Evolutionary conservation across 2,113 vertebrate genomes (phyloP), one percentile per base, ranked within the genome.

Genomic region (Toxotes jaculatrix): DNA sequence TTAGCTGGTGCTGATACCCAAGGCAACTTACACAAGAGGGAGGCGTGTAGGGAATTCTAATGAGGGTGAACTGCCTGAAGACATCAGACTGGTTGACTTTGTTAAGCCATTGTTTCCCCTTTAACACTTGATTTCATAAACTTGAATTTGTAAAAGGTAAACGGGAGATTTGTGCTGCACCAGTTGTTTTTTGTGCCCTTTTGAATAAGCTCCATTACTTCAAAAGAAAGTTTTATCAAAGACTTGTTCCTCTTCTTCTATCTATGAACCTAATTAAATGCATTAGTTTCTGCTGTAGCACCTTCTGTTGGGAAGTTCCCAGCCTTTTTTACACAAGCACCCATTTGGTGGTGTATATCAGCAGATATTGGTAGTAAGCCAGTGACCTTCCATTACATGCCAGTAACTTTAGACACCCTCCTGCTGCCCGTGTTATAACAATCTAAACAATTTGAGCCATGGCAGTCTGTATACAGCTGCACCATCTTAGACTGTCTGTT

Each of bases 401-500:
- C 17, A 19, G 23, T 0, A 7, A 49, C 14, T 23, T n/a, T 23
- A 43, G 38, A 57, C 36, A 56, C 0, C 1, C 31, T 78, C 43
- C 31, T 34, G 51, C 27, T 51, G 45, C 13, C 34, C 17, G 23
- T 57, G 34, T 65, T 51, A 59, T 55, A 60, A 36, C 34, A 72
- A 51, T 43, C 55, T 23, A 45, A 78, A 80, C 62, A 49, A 36
- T 56, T 31, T 47, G 17, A 69, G 57, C 4, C 21, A 2, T 9
- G 23, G 3, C 27, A 19, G 14, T 40, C 67, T n/a, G 19, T 65
- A n/a, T 7, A 51, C 31, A 55, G 40, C 9, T 68, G 1, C 17
- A 34, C 17, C 61, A 69, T 73, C 27, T 76, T 69, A 77, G 79
- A 43, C 40, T 8, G 19, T 64, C 45, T 55, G 45, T 56, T 47